Conservation (phyloP, 2,797 vertebrate species). For the Petrocephalus sullivani region DNA sequence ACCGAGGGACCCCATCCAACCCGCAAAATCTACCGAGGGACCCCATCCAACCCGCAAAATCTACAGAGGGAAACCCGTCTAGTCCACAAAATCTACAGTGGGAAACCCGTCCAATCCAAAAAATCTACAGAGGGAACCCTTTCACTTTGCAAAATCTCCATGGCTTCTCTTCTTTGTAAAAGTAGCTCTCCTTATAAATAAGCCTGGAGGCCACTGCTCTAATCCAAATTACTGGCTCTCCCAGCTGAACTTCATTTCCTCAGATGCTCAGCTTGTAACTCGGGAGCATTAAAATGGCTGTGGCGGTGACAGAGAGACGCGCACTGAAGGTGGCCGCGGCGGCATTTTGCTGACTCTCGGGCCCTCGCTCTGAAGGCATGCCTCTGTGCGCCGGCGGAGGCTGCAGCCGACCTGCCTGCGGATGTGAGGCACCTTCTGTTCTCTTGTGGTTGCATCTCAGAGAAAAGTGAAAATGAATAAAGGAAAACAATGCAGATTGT, state of each 20-base stretch:
- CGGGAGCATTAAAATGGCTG: neutral
- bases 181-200: neutral
- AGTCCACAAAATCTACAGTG: no score
- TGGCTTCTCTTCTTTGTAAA: neutral
- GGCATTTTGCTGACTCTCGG: neutral
- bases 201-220: neutral
- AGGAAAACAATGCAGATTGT: neutral
- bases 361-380: neutral
- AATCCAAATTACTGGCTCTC: neutral
- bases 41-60: neutral
- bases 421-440: neutral
- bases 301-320: no score
- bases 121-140: neutral
- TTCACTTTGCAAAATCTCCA: neutral
- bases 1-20: no score
- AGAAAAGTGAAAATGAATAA: neutral
- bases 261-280: neutral
- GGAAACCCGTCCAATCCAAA: neutral
- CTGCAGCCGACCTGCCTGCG: neutral
- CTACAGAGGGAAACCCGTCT: neutral
- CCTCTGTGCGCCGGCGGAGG: neutral
- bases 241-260: neutral
- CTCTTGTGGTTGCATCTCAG: neutral
- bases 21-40: no score
- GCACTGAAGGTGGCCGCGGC: no score